Base-by-base conservation (phyloP, 2,797 vertebrate species). In the Paguma larvata region DNA sequence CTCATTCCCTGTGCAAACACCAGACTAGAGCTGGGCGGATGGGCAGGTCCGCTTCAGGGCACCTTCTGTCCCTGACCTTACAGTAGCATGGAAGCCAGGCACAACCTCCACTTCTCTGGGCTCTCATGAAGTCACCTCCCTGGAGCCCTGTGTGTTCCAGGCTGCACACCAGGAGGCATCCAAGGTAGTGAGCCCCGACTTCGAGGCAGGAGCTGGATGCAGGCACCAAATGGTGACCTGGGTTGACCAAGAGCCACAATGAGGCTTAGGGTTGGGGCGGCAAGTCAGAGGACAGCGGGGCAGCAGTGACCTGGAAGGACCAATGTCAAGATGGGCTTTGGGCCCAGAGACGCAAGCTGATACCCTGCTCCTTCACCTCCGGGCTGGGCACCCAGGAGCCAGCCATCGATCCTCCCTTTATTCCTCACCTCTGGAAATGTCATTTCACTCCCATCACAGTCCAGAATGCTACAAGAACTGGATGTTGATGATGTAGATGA, bases 281-380 rank as follows among this genome's bases (percentile, higher is more conserved):
- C 56, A 15, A 8, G 11, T 11, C 32, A 13, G 34, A 23, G 38
- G 27, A 62, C 44, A 9, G 19, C 0, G 0, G 27, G 56, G 56
- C 6, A 0, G 14, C 27, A 7, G 13, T 65, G 72, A 44, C 56
- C 48, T 4, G 14, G 11, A 15, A 16, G 4, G 18, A 13, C 5
- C 5, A 0, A 10, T 0, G 0, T 0, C 11, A 0, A 18, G 0
- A 1, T 51, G 63, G 77, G 10, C 73, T 75, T 27, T 41, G 6
- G 44, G 13, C 48, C 38, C 11, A 14, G 67, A 79, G 41, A n/a
- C 38, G 0, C 0, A 3, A 21, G 27, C 82, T 27, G 16, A 5
- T 16, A 16, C n/a, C 23, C 3, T 4, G 9, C 23, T 48, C 19
- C 72, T 46, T 41, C 18, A 7, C 12, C n/a, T 44, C 38, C 59